Percentiles rank a stretch among this genome's conserved stretches.
These are phyloP conservation scores for Xiphophorus couchianus DNA, from an alignment of 2,113 vertebrate genomes.

Conservation along the genomic window DNA sequence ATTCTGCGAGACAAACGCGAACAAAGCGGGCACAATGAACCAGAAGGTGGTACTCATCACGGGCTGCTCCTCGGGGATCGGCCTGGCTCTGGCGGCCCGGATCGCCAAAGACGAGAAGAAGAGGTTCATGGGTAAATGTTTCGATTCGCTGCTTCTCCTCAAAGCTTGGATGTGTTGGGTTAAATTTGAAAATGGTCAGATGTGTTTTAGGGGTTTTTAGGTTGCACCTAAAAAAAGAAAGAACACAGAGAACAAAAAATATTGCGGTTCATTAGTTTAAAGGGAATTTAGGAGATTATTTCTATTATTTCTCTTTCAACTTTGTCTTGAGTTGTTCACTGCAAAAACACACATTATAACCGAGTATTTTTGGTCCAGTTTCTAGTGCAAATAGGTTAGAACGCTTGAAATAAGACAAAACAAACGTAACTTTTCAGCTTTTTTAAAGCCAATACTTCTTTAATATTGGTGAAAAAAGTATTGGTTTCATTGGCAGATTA, in stretches of 20 bases:
- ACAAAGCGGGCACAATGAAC: constrained; percentile 68
- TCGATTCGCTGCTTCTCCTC: background rate
- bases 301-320: background rate
- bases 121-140: constrained; percentile 86
- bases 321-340: background rate
- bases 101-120: constrained; percentile 87
- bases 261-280: background rate
- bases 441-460: too few species aligned
- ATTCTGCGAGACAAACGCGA: constrained; percentile 17
- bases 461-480: too few species aligned
- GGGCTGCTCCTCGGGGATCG: constrained; percentile 89
- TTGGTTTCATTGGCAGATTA: too few species aligned
- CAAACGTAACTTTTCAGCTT: too few species aligned
- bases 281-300: background rate
- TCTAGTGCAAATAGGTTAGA: too few species aligned
- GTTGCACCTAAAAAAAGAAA: background rate
- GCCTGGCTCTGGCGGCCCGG: constrained; percentile 84
- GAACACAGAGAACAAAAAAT: background rate
- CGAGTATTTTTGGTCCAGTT: too few species aligned
- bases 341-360: too few species aligned
- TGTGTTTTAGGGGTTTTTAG: background rate
- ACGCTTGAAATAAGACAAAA: too few species aligned
- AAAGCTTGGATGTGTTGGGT: background rate
- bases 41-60: constrained; percentile 88
- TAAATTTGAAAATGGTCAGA: background rate